Base-by-base conservation (phyloP, 2,113 vertebrate species). In the Notarius lentiginosus region DNA sequence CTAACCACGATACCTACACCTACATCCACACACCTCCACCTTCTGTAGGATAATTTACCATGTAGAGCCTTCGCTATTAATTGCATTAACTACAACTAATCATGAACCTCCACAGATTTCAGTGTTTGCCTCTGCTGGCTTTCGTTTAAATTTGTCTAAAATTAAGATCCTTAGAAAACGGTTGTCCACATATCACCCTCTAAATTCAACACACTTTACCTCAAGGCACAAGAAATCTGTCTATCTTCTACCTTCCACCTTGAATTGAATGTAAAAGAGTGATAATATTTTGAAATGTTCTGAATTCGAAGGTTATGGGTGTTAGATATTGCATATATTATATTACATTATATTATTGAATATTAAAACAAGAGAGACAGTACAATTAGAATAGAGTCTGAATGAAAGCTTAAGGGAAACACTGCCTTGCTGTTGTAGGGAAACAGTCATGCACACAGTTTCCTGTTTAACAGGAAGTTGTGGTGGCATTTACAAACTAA, bases 391-490 rank as follows among this genome's bases (percentile, higher is more conserved):
- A 14, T 51, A 11, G 22, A 55, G 12, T 27, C 49, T 55, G 77
- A 34, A 58, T 77, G 75, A 27, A 76, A 12, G 73, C 73, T n/a
- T 76, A 11, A 76, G 8, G 34, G 22, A 76, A 53, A 53, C 11
- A 56, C 2, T 30, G 6, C 15, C 76, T 55, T 56, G 53, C 53
- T 80, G 18, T 80, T 34, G 27, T 41, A 60, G 30, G 58, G 58
- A 81, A 80, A 80, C 53, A 47, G 56, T 41, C 30, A 6, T 81
- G 58, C 18, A 41, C 10, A 81, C 30, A 47, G 34, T 47, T 81
- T 81, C 56, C 79, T 81, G 79, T 60, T 60, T 12, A 60, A 79
- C 79, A 60, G 79, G 56, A 60, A 60, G 79, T 41, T 80, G 53
- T 0, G 79, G 79, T 80, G 30, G 5, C 30, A 41, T 80, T 80